These are phyloP conservation scores for Orthonevra nobilis DNA, from an alignment of 2,888 invertebrate species.

Conservation along the genomic window DNA sequence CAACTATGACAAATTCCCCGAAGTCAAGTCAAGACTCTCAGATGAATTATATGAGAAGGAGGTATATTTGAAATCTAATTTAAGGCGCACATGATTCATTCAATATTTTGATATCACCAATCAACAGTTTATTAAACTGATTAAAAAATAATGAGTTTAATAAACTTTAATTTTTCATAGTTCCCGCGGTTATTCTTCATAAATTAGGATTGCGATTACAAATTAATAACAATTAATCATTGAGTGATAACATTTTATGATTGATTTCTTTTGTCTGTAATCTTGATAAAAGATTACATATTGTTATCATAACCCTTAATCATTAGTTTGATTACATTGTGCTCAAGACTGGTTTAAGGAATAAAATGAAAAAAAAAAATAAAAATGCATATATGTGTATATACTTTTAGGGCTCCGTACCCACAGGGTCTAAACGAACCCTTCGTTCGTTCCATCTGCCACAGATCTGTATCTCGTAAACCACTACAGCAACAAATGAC, in stretches of 20 bases:
- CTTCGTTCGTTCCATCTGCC: too few relatives aligned
- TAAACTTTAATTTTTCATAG: neutral
- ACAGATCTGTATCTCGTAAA: too few relatives aligned
- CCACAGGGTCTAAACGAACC: too few relatives aligned
- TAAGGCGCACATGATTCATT: neutral
- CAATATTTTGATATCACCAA: neutral
- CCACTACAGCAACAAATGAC: too few relatives aligned
- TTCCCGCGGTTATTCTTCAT: neutral
- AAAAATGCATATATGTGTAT: too few relatives aligned
- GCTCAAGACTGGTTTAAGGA: neutral
- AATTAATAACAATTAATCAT: too few relatives aligned
- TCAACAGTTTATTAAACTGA: neutral
- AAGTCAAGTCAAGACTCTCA: neutral
- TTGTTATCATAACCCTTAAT: neutral
- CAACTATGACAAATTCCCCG: constrained; percentile 1
- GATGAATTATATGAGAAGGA: neutral
- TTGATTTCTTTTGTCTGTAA: too few relatives aligned
- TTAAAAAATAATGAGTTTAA: neutral
- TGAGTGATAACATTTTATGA: too few relatives aligned
- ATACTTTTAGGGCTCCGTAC: too few relatives aligned
- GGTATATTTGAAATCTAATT: constrained; percentile 5
- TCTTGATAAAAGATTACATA: neutral
- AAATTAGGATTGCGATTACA: neutral
- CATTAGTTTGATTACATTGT: neutral
- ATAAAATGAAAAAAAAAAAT: too few relatives aligned